Conservation (phyloP, 2,888 invertebrate species). For the Heliconius ethilla region DNA sequence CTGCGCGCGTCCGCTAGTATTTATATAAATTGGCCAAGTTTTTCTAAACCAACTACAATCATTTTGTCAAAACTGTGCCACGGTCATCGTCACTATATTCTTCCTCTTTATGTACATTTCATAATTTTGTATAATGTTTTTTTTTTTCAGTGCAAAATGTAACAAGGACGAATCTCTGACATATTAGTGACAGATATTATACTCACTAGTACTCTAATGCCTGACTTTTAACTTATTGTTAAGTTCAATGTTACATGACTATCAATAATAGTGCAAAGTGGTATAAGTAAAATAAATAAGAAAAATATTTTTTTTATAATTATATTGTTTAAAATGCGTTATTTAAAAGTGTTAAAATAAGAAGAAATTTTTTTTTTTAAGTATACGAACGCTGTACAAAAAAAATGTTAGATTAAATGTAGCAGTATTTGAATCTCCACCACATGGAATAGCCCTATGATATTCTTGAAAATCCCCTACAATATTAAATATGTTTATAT, state of each 20-base stretch:
- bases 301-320: not conserved
- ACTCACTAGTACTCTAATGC: not conserved
- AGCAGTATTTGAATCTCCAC: not conserved
- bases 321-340: too few species aligned
- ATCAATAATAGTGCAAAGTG: not conserved
- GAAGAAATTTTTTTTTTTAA: not conserved
- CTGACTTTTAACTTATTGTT: constrained; percentile 3
- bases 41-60: too few species aligned
- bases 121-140: not conserved
- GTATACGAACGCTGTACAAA: not conserved
- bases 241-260: not conserved
- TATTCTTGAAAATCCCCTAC: not conserved
- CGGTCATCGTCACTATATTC: not conserved
- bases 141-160: not conserved
- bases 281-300: not conserved
- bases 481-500: too few species aligned
- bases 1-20: too few species aligned
- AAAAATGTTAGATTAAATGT: not conserved
- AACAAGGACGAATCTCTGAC: not conserved
- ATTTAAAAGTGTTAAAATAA: not conserved
- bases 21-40: too few species aligned
- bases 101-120: not conserved
- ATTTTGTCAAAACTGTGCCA: not conserved
- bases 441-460: not conserved
- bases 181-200: constrained; percentile 5